Evolutionary conservation across 2,888 invertebrate genomes (phyloP).

Genomic region (Melinaea menophilus): DNA sequence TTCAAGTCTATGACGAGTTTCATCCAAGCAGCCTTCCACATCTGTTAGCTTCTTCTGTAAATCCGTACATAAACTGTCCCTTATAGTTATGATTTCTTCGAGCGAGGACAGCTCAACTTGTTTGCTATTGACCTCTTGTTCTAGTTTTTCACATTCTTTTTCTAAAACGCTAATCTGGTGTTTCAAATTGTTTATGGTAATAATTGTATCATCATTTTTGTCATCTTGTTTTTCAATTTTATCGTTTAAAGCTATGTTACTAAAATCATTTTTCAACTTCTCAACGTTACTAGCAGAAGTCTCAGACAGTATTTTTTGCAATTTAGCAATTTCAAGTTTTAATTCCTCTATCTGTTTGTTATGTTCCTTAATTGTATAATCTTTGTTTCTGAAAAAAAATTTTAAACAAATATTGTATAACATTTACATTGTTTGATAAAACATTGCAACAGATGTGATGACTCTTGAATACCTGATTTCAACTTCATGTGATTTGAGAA

Average conservation of each 20-base stretch:
- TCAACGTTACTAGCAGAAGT: slow-evolving; percentile 40
- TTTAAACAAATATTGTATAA: slow-evolving; percentile 3
- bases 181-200: slow-evolving; percentile 45
- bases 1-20: slow-evolving; percentile 66
- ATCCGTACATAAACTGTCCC: slow-evolving; percentile 69
- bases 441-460: slow-evolving; percentile 17
- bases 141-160: slow-evolving; percentile 57
- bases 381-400: slow-evolving; percentile 59
- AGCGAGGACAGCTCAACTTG: slow-evolving; percentile 64
- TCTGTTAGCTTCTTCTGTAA: slow-evolving; percentile 64
- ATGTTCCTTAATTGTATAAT: slow-evolving; percentile 64
- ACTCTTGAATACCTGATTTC: slow-evolving; percentile 57
- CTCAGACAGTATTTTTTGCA: slow-evolving; percentile 40
- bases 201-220: slow-evolving; percentile 26
- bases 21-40: slow-evolving; percentile 56
- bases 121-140: slow-evolving; percentile 61
- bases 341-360: slow-evolving; percentile 68
- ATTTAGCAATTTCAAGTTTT: slow-evolving; percentile 53
- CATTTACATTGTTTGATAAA: slow-evolving; percentile 8
- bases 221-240: slow-evolving; percentile 18
- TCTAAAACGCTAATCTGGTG: slow-evolving; percentile 52
- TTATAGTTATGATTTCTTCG: slow-evolving; percentile 65
- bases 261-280: slow-evolving; percentile 42
- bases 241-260: slow-evolving; percentile 37
- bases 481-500: slow-evolving; percentile 65